A percentile compares a stretch with the other conserved stretches of the same genome.
Conservation (phyloP, 1,140 invertebrate species). For the Conopomorpha cramerella region DNA sequence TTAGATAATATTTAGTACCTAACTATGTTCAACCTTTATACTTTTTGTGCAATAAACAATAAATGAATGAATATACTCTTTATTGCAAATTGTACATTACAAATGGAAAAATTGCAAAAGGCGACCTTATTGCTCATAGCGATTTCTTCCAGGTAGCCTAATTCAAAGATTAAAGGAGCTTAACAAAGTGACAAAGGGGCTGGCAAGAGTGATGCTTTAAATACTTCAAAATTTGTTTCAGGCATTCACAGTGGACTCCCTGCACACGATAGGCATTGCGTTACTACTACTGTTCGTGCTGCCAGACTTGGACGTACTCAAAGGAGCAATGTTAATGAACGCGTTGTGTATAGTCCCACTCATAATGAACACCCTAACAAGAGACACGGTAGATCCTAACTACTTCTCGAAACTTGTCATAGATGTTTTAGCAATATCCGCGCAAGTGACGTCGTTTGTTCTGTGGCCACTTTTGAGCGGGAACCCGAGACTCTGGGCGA, state of each 20-base stretch:
- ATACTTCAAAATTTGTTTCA: no score
- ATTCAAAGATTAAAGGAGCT: no score
- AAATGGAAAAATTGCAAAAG: no score
- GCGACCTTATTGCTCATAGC: no score
- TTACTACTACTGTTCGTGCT: slow-evolving; percentile 84
- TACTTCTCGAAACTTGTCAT: slow-evolving; percentile 75
- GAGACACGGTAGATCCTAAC: slow-evolving; percentile 75
- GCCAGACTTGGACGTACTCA: slow-evolving; percentile 88
- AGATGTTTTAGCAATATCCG: slow-evolving; percentile 78
- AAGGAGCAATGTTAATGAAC: slow-evolving; percentile 91
- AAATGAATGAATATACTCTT: no score
- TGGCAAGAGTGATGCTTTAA: no score
- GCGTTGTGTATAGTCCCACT: slow-evolving; percentile 86
- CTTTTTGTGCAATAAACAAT: no score
- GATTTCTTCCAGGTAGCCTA: no score
- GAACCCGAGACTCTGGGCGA: slow-evolving; percentile 72
- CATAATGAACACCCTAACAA: slow-evolving; percentile 71
- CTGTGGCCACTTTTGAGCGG: slow-evolving; percentile 83
- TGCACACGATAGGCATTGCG: slow-evolving; percentile 84
- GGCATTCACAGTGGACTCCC: slow-evolving; percentile 80
- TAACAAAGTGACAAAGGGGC: no score
- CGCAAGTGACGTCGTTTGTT: slow-evolving; percentile 85
- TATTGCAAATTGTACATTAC: no score
- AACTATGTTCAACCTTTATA: no score
- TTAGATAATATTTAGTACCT: no score